Conservation (phyloP, 2,113 vertebrate genomes). For the Chelonoidis abingdonii region DNA sequence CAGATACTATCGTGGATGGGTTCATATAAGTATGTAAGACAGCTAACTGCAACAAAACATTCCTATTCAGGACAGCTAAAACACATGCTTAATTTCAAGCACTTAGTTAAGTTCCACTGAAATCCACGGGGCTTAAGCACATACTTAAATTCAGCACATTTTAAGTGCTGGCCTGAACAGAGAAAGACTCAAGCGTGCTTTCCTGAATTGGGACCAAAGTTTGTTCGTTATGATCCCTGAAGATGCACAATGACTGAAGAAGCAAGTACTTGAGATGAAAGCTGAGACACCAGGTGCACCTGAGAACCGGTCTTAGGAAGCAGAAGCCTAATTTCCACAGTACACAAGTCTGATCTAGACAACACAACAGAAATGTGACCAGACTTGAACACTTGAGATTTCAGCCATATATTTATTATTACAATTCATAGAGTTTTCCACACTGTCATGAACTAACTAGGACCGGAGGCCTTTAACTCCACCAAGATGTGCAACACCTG, state of each 20-base stretch:
- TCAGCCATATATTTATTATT: neutral
- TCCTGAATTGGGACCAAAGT: neutral
- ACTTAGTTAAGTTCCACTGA: neutral
- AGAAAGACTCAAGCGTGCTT: neutral
- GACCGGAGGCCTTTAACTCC: neutral
- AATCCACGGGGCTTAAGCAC: neutral
- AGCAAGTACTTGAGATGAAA: slow-evolving; percentile 1
- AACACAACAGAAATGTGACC: neutral
- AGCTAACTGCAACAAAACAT: neutral
- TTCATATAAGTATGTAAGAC: neutral
- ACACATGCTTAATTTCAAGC: neutral
- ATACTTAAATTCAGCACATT: slow-evolving; percentile 4
- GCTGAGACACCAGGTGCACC: neutral
- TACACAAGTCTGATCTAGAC: neutral
- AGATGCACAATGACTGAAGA: neutral
- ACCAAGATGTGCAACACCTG: neutral
- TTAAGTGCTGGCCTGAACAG: neutral
- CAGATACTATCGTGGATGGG: neutral
- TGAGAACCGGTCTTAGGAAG: neutral
- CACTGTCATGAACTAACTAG: neutral
- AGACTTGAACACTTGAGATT: neutral
- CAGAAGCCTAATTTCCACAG: neutral
- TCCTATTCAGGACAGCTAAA: neutral
- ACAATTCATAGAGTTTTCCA: neutral
- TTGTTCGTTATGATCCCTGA: neutral